Percentiles rank a stretch among this genome's conserved stretches.
Evolutionary conservation across 1,140 invertebrate species (phyloP).

Genomic region (Monomorium pharaonis): DNA sequence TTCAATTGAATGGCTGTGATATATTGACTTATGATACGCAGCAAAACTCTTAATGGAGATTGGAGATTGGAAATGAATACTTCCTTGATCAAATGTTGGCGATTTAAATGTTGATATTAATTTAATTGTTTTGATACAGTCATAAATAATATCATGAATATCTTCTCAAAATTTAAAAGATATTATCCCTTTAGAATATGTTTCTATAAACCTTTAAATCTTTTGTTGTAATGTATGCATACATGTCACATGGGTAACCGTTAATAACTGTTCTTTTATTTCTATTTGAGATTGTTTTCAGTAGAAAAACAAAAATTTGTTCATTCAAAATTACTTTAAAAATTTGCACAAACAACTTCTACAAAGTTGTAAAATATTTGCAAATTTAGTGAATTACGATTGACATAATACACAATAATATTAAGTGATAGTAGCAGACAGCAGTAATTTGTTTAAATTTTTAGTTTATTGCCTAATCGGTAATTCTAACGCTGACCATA

Average conservation of each 20-base stretch:
- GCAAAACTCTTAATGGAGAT: neutral
- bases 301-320: neutral
- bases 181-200: neutral
- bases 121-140: neutral
- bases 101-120: neutral
- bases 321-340: neutral
- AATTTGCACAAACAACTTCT: neutral
- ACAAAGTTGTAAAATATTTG: neutral
- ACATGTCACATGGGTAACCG: too few species aligned
- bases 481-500: neutral
- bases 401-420: neutral
- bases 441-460: constrained; percentile 55
- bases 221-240: neutral
- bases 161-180: too few species aligned
- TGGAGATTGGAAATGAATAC: neutral
- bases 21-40: neutral
- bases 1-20: neutral
- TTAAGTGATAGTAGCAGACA: too few species aligned
- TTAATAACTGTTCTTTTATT: neutral
- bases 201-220: neutral
- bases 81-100: constrained; percentile 3
- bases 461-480: constrained; percentile 40
- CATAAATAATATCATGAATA: too few species aligned
- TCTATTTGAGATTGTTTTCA: neutral
- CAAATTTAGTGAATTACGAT: neutral